Evolutionary conservation across 1,140 invertebrate species (phyloP), one percentile per base, ranked within the genome.

Genomic region (Magallana angulata): DNA sequence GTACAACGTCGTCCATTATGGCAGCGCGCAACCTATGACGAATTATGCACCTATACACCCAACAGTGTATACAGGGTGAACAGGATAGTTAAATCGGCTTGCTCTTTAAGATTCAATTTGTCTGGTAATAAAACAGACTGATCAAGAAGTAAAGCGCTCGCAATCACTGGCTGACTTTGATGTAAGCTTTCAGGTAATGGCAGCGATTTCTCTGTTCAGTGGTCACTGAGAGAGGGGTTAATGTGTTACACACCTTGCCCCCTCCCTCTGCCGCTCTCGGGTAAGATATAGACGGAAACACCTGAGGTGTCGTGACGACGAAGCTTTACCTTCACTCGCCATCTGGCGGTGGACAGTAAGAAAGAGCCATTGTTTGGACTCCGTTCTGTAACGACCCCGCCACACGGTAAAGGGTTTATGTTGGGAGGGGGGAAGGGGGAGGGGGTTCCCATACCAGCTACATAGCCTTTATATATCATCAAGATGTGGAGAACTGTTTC

Each of bases 201-300:
- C 24, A 30, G 18, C 68, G 36, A 76, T 76, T 76, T 76, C 68
- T 76, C 68, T 76, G 68, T 76, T 76, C 68, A 76, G 7, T 76
- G 68, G 24, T 30, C 24, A 30, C 24, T 30, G 68, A 76, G 11
- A 30, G 68, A 30, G 68, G 68, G 68, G 68, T 76, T 76, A 76
- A 76, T 76, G 68, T 76, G 24, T 24, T 24, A 76, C 68, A 30
- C 68, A 30, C 68, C 24, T 8, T 30, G 36, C 30, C 36, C 68
- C 24, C 8, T 18, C 36, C 24, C 24, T 76, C 68, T 24, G 36
- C 12, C 4, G n/a, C 36, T 76, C 24, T 8, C 11, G 12, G 24
- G 24, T 76, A 30, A 30, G 18, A 18, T 12, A 12, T 30, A 76
- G 24, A 76, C 68, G 30, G 24, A 18, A 30, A 30, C 24, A n/a